These are phyloP conservation scores for Rhinogobio ventralis DNA, from an alignment of 2,797 vertebrate species.

Conservation along the genomic window DNA sequence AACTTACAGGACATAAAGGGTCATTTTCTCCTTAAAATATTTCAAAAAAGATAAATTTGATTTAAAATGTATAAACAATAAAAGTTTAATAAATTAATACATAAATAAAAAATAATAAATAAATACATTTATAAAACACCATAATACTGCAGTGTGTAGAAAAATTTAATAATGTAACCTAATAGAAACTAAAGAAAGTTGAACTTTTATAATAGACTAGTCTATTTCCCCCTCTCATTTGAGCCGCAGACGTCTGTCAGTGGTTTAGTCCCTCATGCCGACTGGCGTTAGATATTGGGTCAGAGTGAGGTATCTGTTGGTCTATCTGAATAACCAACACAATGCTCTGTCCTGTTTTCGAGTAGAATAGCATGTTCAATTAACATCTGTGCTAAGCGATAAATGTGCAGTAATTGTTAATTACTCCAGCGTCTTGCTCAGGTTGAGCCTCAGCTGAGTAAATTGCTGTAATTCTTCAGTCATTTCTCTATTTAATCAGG, in stretches of 20 bases:
- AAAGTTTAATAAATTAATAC: not conserved
- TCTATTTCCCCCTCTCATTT: not conserved
- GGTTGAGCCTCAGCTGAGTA: slow-evolving; percentile 57
- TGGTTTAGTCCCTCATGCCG: too few species aligned
- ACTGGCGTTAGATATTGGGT: not conserved
- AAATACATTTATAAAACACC: not conserved
- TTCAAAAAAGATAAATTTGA: not conserved
- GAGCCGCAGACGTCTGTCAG: accelerated
- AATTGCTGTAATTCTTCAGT: slow-evolving; percentile 58
- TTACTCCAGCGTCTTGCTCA: slow-evolving; percentile 59
- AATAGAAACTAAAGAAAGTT: not conserved
- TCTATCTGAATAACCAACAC: not conserved
- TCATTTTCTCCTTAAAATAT: too few species aligned
- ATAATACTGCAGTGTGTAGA: not conserved
- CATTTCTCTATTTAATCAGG: slow-evolving; percentile 57
- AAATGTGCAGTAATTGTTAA: slow-evolving; percentile 64
- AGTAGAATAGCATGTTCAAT: slow-evolving; percentile 45
- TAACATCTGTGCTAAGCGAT: slow-evolving; percentile 46
- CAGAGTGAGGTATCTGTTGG: not conserved
- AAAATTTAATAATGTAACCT: not conserved
- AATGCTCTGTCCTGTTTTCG: not conserved
- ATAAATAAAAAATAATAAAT: not conserved
- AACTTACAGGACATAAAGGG: too few species aligned
- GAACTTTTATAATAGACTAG: not conserved
- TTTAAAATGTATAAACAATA: not conserved